These are phyloP conservation scores for Heteronetta atricapilla DNA, from an alignment of 2,113 vertebrate species.

Conservation along the genomic window DNA sequence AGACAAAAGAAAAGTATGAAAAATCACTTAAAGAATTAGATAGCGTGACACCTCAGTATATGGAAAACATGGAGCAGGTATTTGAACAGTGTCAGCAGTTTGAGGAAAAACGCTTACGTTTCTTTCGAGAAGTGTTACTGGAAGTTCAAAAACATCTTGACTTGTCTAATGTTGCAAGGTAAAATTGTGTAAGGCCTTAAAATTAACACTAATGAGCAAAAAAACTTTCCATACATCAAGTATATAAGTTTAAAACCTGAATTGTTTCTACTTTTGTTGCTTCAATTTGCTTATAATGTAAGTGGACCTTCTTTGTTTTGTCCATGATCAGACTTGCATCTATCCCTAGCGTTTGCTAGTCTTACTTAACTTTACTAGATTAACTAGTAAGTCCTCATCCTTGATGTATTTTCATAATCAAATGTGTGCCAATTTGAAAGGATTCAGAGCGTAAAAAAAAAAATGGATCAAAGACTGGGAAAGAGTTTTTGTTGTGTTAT, in stretches of 20 bases:
- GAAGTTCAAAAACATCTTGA: constrained; percentile 94
- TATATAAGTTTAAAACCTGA: not conserved
- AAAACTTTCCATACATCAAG: not conserved
- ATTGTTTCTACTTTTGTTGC: not conserved
- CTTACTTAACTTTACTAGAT: not conserved
- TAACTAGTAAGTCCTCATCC: not conserved
- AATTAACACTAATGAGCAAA: not conserved
- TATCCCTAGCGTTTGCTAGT: not conserved
- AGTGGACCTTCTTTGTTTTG: not conserved
- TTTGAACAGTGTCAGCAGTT: constrained; percentile 98
- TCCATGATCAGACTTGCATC: not conserved
- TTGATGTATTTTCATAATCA: not conserved
- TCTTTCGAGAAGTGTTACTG: constrained; percentile 90
- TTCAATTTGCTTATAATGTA: not conserved
- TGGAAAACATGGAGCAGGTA: constrained; percentile 99
- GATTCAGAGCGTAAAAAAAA: not conserved
- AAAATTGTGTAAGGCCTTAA: not conserved
- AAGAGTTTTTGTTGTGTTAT: not conserved
- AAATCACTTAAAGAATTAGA: constrained; percentile 92
- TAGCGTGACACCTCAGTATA: constrained; percentile 91
- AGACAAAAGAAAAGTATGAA: constrained; percentile 94
- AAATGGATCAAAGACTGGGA: not conserved
- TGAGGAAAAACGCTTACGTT: constrained; percentile 90
- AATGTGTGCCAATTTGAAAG: not conserved
- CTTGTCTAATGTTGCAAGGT: constrained; percentile 89